A percentile compares a stretch with the other conserved stretches of the same genome.
Conservation (phyloP, 2,888 invertebrate genomes). For the Drosophila kambysellisi region DNA sequence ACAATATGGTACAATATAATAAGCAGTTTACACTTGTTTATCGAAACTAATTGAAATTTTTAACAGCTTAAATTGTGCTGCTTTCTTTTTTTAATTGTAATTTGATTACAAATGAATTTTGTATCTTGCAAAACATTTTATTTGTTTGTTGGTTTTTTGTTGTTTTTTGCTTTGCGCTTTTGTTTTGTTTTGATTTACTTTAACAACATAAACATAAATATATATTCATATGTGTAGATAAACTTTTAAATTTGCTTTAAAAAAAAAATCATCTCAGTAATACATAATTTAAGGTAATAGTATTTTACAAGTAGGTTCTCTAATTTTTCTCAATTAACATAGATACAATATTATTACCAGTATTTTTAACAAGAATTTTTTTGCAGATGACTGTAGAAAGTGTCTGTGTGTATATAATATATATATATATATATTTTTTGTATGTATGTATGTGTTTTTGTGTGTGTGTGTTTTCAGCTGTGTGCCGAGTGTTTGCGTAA, state of each 20-base stretch:
- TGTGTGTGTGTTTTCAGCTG: conserved; percentile 24
- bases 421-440: not conserved
- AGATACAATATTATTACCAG: conserved; percentile 68
- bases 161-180: conserved; percentile 38
- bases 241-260: conserved; percentile 64
- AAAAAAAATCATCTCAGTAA: conserved; percentile 73
- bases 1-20: conserved; percentile 34
- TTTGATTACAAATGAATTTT: conserved; percentile 75
- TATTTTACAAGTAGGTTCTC: conserved; percentile 71
- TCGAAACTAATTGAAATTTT: conserved; percentile 43
- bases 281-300: conserved; percentile 72
- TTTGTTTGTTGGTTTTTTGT: conserved; percentile 16
- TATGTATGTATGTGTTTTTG: conserved; percentile 22
- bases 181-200: conserved; percentile 58
- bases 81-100: conserved; percentile 65
- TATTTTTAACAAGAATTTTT: conserved; percentile 78
- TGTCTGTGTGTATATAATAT: conserved; percentile 23
- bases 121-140: conserved; percentile 37
- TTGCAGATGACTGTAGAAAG: conserved; percentile 52
- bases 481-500: conserved; percentile 44
- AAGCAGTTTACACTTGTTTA: conserved; percentile 19
- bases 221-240: conserved; percentile 60
- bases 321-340: conserved; percentile 68
- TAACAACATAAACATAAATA: conserved; percentile 81
- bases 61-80: conserved; percentile 39